Evolutionary conservation across 2,113 vertebrate species (phyloP).

Genomic region (Columbina picui): DNA sequence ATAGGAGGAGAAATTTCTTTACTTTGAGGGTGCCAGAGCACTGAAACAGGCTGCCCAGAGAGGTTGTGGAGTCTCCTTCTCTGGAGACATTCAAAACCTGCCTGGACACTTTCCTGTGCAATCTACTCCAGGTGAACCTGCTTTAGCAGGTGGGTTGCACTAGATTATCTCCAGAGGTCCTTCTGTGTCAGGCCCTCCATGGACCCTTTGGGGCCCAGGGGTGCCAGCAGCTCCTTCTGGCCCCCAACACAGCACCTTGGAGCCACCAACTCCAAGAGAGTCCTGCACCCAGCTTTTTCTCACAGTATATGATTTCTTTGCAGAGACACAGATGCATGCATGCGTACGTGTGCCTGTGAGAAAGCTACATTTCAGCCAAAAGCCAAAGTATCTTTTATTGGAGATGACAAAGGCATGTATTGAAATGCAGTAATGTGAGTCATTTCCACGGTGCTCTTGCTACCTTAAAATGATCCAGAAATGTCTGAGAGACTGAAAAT

Average conservation of each 20-base stretch:
- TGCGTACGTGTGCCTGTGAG: not conserved
- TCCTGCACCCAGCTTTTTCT: not conserved
- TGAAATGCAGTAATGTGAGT: not conserved
- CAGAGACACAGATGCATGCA: accelerated
- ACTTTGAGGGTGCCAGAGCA: no score
- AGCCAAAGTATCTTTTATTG: not conserved
- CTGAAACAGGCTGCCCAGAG: no score
- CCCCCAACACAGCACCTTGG: not conserved
- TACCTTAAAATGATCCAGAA: conserved; percentile 18
- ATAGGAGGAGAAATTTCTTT: no score
- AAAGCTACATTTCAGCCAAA: not conserved
- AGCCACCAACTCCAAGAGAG: not conserved
- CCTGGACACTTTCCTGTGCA: no score
- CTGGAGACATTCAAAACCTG: no score
- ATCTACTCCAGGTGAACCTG: no score
- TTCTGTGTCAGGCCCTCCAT: accelerated
- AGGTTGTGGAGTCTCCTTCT: no score
- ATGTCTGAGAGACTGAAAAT: not conserved
- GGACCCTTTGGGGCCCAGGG: not conserved
- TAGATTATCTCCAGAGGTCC: no score
- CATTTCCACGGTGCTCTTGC: not conserved
- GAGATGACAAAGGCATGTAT: not conserved
- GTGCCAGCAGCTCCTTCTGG: not conserved
- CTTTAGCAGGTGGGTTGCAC: no score
- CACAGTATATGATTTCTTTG: not conserved